Evolutionary conservation across 2,113 vertebrate species (phyloP), one percentile per base, ranked within the genome.

Genomic region (Xyrauchen texanus): DNA sequence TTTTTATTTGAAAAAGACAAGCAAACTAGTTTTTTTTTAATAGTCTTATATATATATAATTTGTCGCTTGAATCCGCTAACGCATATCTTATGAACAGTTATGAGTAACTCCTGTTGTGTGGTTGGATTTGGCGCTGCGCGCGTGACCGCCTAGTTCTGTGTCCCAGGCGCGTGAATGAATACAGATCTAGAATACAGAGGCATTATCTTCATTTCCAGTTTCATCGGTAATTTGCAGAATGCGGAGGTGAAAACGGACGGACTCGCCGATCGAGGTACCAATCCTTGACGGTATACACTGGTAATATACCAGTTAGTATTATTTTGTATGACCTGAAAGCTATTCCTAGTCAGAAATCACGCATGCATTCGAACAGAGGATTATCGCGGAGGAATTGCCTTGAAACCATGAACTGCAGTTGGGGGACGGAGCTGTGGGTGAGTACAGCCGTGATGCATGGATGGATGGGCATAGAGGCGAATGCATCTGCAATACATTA

Each of bases 351-450:
- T 12, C 16, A 34, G 49, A 34, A 71, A 55, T 77, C 71, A 77
- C 83, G 72, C 81, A 83, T 87, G 85, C 81, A 85, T 77, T 80
- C 83, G 73, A 87, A 79, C 80, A 68, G 85, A 82, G 85, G 85
- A 87, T 80, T 81, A 83, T 82, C 78, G 53, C 68, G 85, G 74
- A 85, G 85, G 81, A 87, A 80, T 64, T 79, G 75, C 68, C 80
- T 53, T 44, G 85, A 87, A 76, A 81, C 85, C 82, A 90, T 92
- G 91, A 92, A 81, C 85, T 89, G 88, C 77, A 91, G 89, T 85
- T 93, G 92, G 92, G 92, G 92, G n/a, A 89, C 90, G 80, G 92
- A 92, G 78, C 88, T 93, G 84, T 93, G 92, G 92, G 92, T 93
- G 89, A 0, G 92, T 90, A 78, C 60, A 21, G 47, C 47, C 66